phyloP scores from a whole-genome alignment of 2,888 invertebrate species.

The Odontocolon sp. region DNA sequence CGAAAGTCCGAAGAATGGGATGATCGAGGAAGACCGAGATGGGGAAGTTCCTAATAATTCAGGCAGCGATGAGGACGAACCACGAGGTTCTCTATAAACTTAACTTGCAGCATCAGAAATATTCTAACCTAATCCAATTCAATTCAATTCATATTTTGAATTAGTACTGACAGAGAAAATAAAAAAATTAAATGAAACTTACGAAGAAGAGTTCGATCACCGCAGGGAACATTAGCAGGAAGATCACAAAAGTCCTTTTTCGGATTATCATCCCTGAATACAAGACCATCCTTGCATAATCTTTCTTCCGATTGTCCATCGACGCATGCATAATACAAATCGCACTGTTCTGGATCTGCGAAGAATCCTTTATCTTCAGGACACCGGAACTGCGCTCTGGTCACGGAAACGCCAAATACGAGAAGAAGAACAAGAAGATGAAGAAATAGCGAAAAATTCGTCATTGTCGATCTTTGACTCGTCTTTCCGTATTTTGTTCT shows the following conservation, averaged over 20 bases:
- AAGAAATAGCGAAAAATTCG: slow-evolving; percentile 33
- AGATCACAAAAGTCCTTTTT: slow-evolving; percentile 89
- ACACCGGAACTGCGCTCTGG: slow-evolving; percentile 83
- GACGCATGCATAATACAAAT: slow-evolving; percentile 89
- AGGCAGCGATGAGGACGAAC: too few relatives aligned
- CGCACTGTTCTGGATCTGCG: slow-evolving; percentile 89
- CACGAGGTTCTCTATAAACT: too few relatives aligned
- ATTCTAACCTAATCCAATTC: too few relatives aligned
- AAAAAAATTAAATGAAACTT: slow-evolving; percentile 80
- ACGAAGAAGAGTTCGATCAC: slow-evolving; percentile 88
- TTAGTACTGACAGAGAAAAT: background rate
- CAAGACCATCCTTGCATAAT: slow-evolving; percentile 90
- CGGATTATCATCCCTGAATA: slow-evolving; percentile 88
- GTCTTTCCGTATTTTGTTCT: slow-evolving; percentile 9
- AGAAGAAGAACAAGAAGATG: too few relatives aligned
- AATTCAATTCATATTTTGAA: too few relatives aligned
- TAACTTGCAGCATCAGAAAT: too few relatives aligned
- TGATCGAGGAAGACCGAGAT: too few relatives aligned
- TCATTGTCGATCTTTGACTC: slow-evolving; percentile 32
- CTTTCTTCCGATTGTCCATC: slow-evolving; percentile 85
- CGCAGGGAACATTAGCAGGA: slow-evolving; percentile 90
- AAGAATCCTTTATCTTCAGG: slow-evolving; percentile 89
- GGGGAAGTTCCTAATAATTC: too few relatives aligned
- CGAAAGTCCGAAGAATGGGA: too few relatives aligned
- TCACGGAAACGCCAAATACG: slow-evolving; percentile 56